These are phyloP conservation scores for Lycocerus yunnanus DNA, from an alignment of 2,888 invertebrate genomes.

Conservation along the genomic window DNA sequence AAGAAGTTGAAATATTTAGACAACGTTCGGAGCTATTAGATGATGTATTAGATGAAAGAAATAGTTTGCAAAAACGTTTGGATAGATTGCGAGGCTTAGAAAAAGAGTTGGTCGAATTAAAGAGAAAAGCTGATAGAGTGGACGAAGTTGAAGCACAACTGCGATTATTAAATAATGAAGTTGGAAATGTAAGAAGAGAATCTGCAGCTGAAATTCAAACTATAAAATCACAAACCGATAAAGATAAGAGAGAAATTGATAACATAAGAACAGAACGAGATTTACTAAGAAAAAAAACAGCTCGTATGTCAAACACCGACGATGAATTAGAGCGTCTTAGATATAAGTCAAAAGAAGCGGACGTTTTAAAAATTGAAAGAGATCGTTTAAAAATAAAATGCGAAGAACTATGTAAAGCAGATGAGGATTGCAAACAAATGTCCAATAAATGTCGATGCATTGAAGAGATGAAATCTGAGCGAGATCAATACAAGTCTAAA, in stretches of 20 bases:
- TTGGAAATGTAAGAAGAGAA: slow-evolving; percentile 6
- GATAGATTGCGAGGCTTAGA: slow-evolving; percentile 38
- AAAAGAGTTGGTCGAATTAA: slow-evolving; percentile 37
- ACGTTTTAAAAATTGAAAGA: slow-evolving; percentile 48
- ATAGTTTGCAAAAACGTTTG: slow-evolving; percentile 42
- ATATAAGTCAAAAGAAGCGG: slow-evolving; percentile 45
- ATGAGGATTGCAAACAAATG: slow-evolving; percentile 46
- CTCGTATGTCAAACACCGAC: slow-evolving; percentile 30
- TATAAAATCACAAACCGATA: slow-evolving; percentile 16
- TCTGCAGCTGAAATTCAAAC: neutral
- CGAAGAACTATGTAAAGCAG: slow-evolving; percentile 45
- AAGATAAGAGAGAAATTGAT: slow-evolving; percentile 23
- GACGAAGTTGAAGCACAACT: slow-evolving; percentile 44
- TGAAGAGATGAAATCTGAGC: slow-evolving; percentile 48
- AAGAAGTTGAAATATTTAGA: slow-evolving; percentile 42
- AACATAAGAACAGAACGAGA: slow-evolving; percentile 33
- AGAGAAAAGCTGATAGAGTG: slow-evolving; percentile 25
- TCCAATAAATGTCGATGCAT: slow-evolving; percentile 41
- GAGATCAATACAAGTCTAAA: slow-evolving; percentile 50
- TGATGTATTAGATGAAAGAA: slow-evolving; percentile 43
- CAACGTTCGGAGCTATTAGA: slow-evolving; percentile 43
- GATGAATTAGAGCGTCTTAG: slow-evolving; percentile 41
- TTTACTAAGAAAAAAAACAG: slow-evolving; percentile 35
- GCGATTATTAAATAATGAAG: slow-evolving; percentile 20
- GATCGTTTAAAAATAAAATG: slow-evolving; percentile 42